Evolutionary conservation across 2,113 vertebrate species (phyloP).

Genomic region (Dicerorhinus sumatrensis): DNA sequence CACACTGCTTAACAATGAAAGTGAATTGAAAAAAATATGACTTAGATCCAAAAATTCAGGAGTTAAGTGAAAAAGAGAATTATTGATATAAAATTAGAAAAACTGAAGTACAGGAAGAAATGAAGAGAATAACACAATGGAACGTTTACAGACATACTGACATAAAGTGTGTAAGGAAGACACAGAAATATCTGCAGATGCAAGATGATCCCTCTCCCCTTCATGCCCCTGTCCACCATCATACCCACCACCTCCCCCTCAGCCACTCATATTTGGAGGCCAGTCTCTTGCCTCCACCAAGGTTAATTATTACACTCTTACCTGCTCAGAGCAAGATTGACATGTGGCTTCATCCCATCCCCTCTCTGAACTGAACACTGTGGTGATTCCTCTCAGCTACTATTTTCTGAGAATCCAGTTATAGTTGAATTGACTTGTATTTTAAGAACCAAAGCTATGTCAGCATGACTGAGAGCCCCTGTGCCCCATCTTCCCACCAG

Average conservation of each 20-base stretch:
- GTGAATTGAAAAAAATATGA: background rate
- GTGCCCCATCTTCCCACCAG: background rate
- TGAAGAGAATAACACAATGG: background rate
- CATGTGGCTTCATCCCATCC: background rate
- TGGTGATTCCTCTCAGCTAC: background rate
- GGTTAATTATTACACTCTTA: background rate
- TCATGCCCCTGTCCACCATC: background rate
- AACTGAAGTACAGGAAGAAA: background rate
- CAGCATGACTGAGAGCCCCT: background rate
- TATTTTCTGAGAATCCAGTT: background rate
- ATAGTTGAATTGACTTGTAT: background rate
- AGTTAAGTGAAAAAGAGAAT: background rate
- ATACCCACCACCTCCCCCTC: background rate
- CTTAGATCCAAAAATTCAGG: background rate
- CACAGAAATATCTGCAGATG: background rate
- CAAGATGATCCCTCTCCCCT: background rate
- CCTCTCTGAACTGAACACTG: background rate
- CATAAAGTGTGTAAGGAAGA: background rate
- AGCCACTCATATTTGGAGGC: background rate
- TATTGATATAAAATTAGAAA: background rate
- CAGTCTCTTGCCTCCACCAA: background rate
- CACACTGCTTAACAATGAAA: background rate
- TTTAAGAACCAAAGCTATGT: background rate
- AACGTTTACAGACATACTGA: background rate
- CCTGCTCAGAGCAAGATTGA: background rate